A percentile compares a stretch with the other conserved stretches of the same genome.
phyloP scores from a whole-genome alignment of 1,140 invertebrate species.

The Euschistus heros region DNA sequence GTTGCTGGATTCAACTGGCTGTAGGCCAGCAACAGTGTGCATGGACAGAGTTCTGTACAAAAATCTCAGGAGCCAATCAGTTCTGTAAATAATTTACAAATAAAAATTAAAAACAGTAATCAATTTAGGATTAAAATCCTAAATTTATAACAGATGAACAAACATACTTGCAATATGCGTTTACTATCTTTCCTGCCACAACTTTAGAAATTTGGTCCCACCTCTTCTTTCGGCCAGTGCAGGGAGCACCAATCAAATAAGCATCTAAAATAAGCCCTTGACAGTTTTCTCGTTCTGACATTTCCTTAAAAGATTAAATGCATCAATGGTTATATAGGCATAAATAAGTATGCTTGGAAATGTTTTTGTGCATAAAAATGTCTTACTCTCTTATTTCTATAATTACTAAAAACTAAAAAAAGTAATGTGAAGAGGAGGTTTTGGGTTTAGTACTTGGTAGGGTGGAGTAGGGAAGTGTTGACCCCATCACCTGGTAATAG shows the following conservation, averaged over 20 bases:
- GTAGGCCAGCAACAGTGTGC: conserved; percentile 48
- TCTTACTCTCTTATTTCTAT: no score
- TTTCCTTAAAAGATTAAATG: conserved; percentile 35
- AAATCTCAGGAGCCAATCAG: conserved; percentile 58
- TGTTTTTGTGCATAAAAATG: no score
- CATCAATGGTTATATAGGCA: no score
- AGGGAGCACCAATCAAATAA: conserved; percentile 56
- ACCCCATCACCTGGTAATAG: no score
- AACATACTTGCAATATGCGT: conserved; percentile 50
- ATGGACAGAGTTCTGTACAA: conserved; percentile 51
- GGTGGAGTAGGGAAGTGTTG: no score
- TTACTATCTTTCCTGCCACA: conserved; percentile 52
- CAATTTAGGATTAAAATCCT: not conserved
- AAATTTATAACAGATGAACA: not conserved
- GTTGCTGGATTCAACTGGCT: conserved; percentile 44
- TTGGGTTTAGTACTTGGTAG: no score
- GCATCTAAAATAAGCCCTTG: conserved; percentile 62
- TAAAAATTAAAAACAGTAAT: conserved; percentile 3
- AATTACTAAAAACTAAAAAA: no score
- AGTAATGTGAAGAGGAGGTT: no score
- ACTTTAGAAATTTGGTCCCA: conserved; percentile 47
- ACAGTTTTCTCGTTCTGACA: conserved; percentile 40
- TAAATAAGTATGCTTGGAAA: no score
- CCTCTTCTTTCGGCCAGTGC: conserved; percentile 41
- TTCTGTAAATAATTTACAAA: conserved; percentile 34